phyloP scores from a whole-genome alignment of 53 echinoderm and acorn worm species.

The Paracentrotus lividus region DNA sequence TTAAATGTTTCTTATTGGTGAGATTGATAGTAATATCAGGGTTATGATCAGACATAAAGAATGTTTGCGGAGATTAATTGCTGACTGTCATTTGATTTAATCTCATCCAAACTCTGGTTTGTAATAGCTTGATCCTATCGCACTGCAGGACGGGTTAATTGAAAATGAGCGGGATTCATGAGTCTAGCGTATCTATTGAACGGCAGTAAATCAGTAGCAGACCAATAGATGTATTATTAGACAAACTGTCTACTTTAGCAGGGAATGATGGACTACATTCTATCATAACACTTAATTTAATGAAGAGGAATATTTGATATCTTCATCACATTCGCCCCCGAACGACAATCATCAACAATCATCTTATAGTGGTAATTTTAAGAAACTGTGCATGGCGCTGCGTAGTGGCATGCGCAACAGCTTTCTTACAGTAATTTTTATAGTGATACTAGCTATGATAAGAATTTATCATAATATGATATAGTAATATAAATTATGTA shows the following conservation, averaged over 20 bases:
- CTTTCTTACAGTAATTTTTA: too few species aligned
- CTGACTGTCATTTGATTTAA: conserved; percentile 37
- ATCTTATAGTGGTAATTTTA: neutral
- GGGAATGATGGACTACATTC: neutral
- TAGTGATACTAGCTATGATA: too few species aligned
- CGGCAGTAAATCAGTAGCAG: conserved; percentile 14
- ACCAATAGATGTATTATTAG: conserved; percentile 24
- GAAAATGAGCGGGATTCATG: conserved; percentile 4
- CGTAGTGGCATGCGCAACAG: neutral
- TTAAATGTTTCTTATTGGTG: conserved; percentile 44
- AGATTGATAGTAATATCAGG: conserved; percentile 38
- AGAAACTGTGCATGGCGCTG: neutral
- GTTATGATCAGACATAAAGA: neutral
- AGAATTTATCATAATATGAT: too few species aligned
- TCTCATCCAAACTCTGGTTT: conserved; percentile 17
- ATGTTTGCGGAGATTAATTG: conserved; percentile 39
- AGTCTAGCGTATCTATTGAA: conserved; percentile 4
- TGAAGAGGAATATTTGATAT: conserved; percentile 26
- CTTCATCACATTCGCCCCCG: conserved; percentile 11
- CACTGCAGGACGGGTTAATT: conserved; percentile 18
- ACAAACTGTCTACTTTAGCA: conserved; percentile 29
- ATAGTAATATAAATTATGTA: too few species aligned
- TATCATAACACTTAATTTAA: conserved; percentile 31
- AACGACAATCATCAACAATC: neutral
- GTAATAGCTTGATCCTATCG: neutral